Evolutionary conservation across 2,113 vertebrate species (phyloP).

Genomic region (Lynx canadensis): DNA sequence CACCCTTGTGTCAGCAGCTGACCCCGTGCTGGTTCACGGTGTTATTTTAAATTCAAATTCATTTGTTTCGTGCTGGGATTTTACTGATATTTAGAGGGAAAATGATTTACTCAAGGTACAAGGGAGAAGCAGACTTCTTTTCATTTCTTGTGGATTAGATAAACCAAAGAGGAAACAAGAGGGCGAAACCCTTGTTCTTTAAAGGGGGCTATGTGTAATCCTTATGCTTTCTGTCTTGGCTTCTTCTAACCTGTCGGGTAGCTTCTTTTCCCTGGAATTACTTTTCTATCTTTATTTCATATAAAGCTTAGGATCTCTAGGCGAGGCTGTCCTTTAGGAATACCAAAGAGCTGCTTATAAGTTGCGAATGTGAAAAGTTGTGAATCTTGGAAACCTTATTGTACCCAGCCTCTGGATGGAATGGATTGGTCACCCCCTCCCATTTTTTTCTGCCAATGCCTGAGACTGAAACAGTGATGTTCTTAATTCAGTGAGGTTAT

Average conservation of each 20-base stretch:
- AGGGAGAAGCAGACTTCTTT: background rate
- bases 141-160: background rate
- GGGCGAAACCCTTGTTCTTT: background rate
- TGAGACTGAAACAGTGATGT: background rate
- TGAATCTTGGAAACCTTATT: background rate
- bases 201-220: background rate
- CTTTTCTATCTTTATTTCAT: background rate
- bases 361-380: too few relatives aligned
- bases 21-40: background rate
- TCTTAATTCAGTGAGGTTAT: background rate
- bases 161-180: background rate
- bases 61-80: conserved; percentile 54
- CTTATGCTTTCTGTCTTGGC: background rate
- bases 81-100: conserved; percentile 54
- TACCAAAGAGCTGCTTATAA: background rate
- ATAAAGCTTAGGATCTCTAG: background rate
- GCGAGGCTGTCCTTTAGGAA: background rate
- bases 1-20: conserved; percentile 56
- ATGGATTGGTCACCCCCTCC: too few relatives aligned
- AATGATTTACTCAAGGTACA: background rate
- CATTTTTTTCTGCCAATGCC: background rate
- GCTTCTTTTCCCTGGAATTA: background rate
- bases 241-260: background rate
- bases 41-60: conserved; percentile 78
- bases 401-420: background rate